Evolutionary conservation across 1,140 invertebrate genomes (phyloP).

Genomic region (Calliopsis andreniformis): DNA sequence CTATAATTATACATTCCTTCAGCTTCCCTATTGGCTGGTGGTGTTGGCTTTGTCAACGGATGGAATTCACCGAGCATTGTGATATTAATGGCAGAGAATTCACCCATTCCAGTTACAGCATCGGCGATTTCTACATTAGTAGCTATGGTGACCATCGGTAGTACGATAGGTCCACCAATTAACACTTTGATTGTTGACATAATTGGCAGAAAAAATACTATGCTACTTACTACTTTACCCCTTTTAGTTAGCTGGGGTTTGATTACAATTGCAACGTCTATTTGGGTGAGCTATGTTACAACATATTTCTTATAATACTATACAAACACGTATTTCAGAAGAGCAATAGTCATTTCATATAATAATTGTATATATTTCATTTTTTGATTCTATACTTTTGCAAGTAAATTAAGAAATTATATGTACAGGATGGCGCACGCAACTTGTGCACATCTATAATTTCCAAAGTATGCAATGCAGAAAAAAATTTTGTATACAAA

Average conservation of each 20-base stretch:
- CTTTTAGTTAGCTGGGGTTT: conserved; percentile 84
- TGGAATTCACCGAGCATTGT: conserved; percentile 80
- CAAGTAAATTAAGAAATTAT: too few relatives aligned
- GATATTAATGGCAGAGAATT: conserved; percentile 67
- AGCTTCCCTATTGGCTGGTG: conserved; percentile 59
- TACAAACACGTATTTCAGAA: too few relatives aligned
- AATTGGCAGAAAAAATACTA: conserved; percentile 85
- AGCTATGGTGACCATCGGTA: conserved; percentile 76
- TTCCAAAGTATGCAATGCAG: too few relatives aligned
- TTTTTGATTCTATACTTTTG: too few relatives aligned
- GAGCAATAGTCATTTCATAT: too few relatives aligned
- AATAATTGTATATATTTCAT: too few relatives aligned
- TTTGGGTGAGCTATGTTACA: conserved; percentile 70
- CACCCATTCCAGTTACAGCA: conserved; percentile 56
- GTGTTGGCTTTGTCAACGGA: conserved; percentile 72
- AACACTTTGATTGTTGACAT: conserved; percentile 75
- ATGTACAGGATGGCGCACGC: too few relatives aligned
- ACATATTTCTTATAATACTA: not conserved
- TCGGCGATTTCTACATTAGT: conserved; percentile 77
- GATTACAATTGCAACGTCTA: conserved; percentile 81
- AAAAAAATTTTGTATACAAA: too few relatives aligned
- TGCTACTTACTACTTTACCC: conserved; percentile 83
- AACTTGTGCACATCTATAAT: too few relatives aligned
- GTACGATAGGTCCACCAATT: conserved; percentile 75
- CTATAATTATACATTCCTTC: not conserved